Base-by-base conservation (phyloP, 2,797 vertebrate species). In the Pyrocephalus nanus region DNA sequence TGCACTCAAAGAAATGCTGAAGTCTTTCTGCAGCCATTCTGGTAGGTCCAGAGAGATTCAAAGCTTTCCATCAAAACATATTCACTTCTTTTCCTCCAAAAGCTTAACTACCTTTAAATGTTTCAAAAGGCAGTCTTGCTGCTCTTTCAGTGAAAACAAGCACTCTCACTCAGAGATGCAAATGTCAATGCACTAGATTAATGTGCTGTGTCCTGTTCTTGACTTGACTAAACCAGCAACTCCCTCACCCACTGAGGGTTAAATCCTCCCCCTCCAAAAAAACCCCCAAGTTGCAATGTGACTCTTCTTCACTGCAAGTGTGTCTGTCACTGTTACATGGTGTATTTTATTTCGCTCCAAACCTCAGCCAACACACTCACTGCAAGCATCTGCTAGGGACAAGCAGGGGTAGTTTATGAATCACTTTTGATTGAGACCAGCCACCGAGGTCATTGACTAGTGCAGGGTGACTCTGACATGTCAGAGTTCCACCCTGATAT, bases 101-200 rank as follows among this genome's bases (percentile, higher is more conserved):
- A 92, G 64, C 88, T 81, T 92, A 69, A 70, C 75, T 94, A 36
- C 74, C 40, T 86, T 81, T 95, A 95, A 90, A 95, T 95, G 83
- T 93, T 94, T 96, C 83, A 93, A 86, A 95, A 94, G 80, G 60
- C 73, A 94, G 47, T 40, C 73, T 86, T 77, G 27, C 78, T 88
- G 73, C 50, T 92, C 53, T 90, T 75, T 73, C 74, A 90, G 69
- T 76, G 90, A 90, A 86, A 95, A 79, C 67, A 90, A 84, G 88
- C 80, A 62, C 86, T 76, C 90, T 94, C 77, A 86, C 86, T 95
- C 25, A 1, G 54, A 92, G 47, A 84, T 86, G 83, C 71, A 95
- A 95, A 96, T 93, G 90, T 95, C 92, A 95, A 9, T n/a, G 92
- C 74, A 64, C 66, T 26, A 87, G 60, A 88, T 88, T 80, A 53